Evolutionary conservation across 2,797 vertebrate genomes (phyloP), one percentile per base, ranked within the genome.

Genomic region (Chromis chromis): DNA sequence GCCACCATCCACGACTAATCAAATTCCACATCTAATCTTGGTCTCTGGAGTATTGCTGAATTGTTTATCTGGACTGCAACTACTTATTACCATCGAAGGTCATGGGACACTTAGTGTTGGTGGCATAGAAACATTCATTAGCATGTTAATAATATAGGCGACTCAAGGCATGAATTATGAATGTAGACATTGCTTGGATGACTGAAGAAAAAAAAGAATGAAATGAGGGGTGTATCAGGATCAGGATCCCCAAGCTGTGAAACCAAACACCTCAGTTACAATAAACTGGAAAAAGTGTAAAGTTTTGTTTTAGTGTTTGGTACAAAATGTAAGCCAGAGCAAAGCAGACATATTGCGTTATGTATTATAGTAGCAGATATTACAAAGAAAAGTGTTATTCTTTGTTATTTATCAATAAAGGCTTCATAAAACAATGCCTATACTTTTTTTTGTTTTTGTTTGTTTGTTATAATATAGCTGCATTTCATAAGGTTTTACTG

Each of bases 121-220:
- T 67, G 33, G 78, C 68, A 52, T 70, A 71, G 77, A 79, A 76
- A 76, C 65, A 54, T 53, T 72, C 36, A 83, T 84, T 65, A 60
- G 62, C 70, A 79, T 75, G 54, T 54, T 67, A 49, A 66, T 57
- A 52, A 55, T 1, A 39, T 58, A 63, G 39, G 63, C 22, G 8
- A 63, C 44, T 65, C 36, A 25, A 56, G 64, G 62, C 56, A 78
- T 50, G 62, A 64, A 75, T 83, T 69, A 78, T 80, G 48, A 87
- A 83, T 69, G 54, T 50, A 70, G 69, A 58, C 48, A 55, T 55
- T 56, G 16, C 68, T 73, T 7, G 52, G 59, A 76, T 50, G 40
- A 49, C 25, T 55, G 11, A 31, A 31, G 62, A 49, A 27, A 16
- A 42, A 46, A 19, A 36, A 39, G 4, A 52, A 59, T 14, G 33